Evolutionary conservation across 2,113 vertebrate species (phyloP), one percentile per base, ranked within the genome.

Genomic region (Chaetodon trifascialis): DNA sequence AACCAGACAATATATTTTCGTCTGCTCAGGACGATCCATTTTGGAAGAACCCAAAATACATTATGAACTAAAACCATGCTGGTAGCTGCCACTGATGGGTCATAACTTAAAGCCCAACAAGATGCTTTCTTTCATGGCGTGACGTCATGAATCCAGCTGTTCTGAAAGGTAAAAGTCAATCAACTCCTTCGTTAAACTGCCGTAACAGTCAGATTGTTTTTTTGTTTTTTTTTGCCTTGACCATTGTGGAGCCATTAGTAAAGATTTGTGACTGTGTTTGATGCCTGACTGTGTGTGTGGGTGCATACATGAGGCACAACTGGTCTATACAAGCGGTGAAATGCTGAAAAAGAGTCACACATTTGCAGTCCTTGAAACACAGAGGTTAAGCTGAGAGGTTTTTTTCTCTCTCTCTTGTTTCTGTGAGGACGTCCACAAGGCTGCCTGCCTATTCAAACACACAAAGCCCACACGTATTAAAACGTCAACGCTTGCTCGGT

Each of bases 401-500:
- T 42, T 88, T 85, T 75, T 23, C 72, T 84, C 49, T 72, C 55
- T 80, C 71, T 80, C 55, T 55, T 54, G 30, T 67, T 34, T 85
- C 67, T 78, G 58, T 12, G 62, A 86, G 34, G 69, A 84, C 58
- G 4, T 78, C 79, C 25, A 66, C 82, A 78, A 86, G 73, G 88
- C 75, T 49, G 64, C 72, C 72, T 55, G 55, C 15, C 58, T 82
- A 58, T 82, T 88, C 75, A 78, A 64, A 69, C 47, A 46, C 38
- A 40, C 11, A 77, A 82, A 90, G 74, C 84, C 77, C 81, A 84
- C 83, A 69, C 15, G 11, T 72, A 77, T 91, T 73, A 84, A 80
- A 85, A 82, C 88, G 76, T 90, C 91, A 90, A 82, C 80, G 77
- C 54, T 8, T 5, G 52, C 75, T 74, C 51, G 0, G 71, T 71